Percentiles rank a stretch among this genome's conserved stretches.
Evolutionary conservation across 1,140 invertebrate genomes (phyloP).

Genomic region (Sminthurides bifidus): DNA sequence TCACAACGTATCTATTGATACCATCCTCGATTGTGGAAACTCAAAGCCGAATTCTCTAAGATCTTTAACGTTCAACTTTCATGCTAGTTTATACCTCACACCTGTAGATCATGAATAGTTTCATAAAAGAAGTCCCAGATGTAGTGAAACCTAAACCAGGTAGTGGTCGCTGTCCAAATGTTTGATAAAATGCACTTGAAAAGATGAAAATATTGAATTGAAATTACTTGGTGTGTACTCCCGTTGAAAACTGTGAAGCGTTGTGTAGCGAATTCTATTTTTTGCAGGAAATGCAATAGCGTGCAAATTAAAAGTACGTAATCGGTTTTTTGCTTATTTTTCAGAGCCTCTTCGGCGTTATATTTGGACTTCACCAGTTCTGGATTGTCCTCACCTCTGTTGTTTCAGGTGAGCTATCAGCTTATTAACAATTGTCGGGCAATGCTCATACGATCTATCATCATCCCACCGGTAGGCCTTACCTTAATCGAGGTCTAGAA

Average conservation of each 20-base stretch:
- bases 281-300: no score
- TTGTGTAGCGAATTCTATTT: no score
- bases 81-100: no score
- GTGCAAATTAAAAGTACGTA: background rate
- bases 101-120: no score
- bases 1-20: no score
- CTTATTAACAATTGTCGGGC: background rate
- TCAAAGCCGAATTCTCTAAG: no score
- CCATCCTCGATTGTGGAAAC: no score
- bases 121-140: no score
- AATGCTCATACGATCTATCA: background rate
- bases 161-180: background rate
- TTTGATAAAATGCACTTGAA: background rate
- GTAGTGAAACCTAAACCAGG: background rate
- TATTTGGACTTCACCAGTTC: conserved; percentile 28
- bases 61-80: no score
- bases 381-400: conserved; percentile 29
- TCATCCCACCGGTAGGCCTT: background rate
- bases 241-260: background rate
- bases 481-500: background rate
- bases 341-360: conserved; percentile 22
- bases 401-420: conserved; percentile 20
- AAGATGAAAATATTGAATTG: background rate
- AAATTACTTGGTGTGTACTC: background rate
- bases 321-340: conserved; percentile 7